A percentile compares a stretch with the other conserved stretches of the same genome.
phyloP scores from a whole-genome alignment of 2,888 invertebrate species.

The Idaea biselata region DNA sequence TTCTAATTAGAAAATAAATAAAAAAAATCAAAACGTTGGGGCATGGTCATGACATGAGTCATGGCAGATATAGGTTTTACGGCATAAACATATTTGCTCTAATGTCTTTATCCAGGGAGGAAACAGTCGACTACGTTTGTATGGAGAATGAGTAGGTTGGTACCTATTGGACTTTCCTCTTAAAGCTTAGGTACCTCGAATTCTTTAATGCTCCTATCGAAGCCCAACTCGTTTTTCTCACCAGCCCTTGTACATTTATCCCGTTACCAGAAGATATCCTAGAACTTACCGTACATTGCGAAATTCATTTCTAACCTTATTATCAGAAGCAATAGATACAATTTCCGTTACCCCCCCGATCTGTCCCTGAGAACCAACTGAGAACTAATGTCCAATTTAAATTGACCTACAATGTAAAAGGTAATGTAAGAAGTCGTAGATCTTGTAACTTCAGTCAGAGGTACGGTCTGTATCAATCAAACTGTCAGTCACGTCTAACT shows the following conservation, averaged over 20 bases:
- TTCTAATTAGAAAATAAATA: no score
- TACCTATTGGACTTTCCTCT: no score
- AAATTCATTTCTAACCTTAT: neutral
- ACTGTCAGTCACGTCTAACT: neutral
- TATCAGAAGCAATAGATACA: neutral
- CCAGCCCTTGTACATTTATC: neutral
- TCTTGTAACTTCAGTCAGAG: neutral
- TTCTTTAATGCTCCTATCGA: neutral
- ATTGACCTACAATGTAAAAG: neutral
- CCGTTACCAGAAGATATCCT: neutral
- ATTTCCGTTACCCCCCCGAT: no score
- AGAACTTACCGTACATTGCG: neutral
- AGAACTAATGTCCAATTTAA: neutral
- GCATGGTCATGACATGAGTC: no score
- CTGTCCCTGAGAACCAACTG: neutral
- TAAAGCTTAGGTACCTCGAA: neutral
- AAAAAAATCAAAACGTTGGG: no score
- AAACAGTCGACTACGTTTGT: no score
- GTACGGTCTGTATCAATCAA: neutral
- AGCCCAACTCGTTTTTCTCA: neutral
- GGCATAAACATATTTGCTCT: no score
- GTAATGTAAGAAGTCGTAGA: neutral
- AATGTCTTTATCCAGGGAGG: no score
- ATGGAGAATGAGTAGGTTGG: no score
- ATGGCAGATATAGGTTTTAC: no score